Percentiles rank a stretch among this genome's conserved stretches.
These are phyloP conservation scores for Heliconius sara DNA, from an alignment of 2,888 invertebrate species.

Conservation along the genomic window DNA sequence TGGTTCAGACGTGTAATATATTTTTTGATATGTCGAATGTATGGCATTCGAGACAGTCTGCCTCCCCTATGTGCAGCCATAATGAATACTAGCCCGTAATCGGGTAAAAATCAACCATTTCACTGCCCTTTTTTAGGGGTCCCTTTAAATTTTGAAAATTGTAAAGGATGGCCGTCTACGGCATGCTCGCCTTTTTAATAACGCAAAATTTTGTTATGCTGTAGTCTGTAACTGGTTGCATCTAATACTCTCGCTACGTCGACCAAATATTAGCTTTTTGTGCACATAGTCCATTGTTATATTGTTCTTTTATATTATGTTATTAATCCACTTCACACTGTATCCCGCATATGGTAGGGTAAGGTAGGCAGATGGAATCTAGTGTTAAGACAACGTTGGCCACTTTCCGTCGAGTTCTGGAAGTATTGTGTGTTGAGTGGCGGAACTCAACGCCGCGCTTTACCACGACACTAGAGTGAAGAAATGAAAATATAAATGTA, in stretches of 20 bases:
- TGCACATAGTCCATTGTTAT: not conserved
- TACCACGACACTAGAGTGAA: no score
- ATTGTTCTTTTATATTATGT: not conserved
- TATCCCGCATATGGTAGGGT: no score
- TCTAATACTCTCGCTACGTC: not conserved
- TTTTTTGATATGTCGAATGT: slow-evolving; percentile 53
- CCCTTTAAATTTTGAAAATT: slow-evolving; percentile 37
- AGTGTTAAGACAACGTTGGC: no score
- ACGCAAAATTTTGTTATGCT: not conserved
- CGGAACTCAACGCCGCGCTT: no score
- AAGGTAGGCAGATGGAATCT: no score
- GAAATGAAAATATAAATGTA: no score
- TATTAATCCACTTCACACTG: not conserved
- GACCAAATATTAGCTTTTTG: not conserved
- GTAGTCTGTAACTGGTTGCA: not conserved
- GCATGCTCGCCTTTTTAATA: slow-evolving; percentile 11
- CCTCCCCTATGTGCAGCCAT: slow-evolving; percentile 45
- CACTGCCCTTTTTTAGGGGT: slow-evolving; percentile 33
- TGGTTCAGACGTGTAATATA: slow-evolving; percentile 49
- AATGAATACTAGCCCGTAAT: slow-evolving; percentile 50
- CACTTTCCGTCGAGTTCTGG: no score
- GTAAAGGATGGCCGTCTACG: slow-evolving; percentile 34
- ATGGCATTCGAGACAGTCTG: slow-evolving; percentile 46
- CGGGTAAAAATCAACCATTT: slow-evolving; percentile 47
- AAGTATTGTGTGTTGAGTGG: no score